These are phyloP conservation scores for Lomographa bimaculata DNA, from an alignment of 2,888 invertebrate species.

Conservation along the genomic window DNA sequence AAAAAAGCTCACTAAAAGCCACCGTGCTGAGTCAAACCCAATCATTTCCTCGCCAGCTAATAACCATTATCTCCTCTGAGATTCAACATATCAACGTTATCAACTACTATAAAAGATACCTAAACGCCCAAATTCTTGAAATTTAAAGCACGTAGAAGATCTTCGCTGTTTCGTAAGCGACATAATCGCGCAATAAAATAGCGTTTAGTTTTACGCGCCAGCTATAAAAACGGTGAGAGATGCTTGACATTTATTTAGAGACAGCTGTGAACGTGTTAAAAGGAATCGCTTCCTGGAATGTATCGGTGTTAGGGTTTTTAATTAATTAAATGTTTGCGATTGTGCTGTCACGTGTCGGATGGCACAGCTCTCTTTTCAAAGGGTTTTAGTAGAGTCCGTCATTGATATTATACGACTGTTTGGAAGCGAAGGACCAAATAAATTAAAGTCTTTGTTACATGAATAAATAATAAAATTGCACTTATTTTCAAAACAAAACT, in stretches of 20 bases:
- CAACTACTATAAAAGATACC: constrained; percentile 33
- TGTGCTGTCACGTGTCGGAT: too few species aligned
- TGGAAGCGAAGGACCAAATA: too few species aligned
- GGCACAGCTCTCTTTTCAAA: too few species aligned
- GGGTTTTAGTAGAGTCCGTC: too few species aligned
- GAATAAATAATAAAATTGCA: too few species aligned
- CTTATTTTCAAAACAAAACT: too few species aligned
- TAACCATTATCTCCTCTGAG: constrained; percentile 9
- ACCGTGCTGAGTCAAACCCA: too few species aligned
- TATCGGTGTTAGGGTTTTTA: not conserved
- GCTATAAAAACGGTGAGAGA: constrained; percentile 51
- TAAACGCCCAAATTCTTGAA: constrained; percentile 35
- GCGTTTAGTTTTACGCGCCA: constrained; percentile 48
- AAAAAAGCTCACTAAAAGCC: too few species aligned
- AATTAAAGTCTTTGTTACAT: too few species aligned
- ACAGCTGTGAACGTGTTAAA: constrained; percentile 15
- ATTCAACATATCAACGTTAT: constrained; percentile 8
- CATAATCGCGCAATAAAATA: constrained; percentile 58
- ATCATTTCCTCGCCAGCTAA: not conserved
- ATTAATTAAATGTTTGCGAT: not conserved
- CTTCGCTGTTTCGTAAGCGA: constrained; percentile 41
- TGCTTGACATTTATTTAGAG: constrained; percentile 58
- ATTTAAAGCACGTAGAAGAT: constrained; percentile 45
- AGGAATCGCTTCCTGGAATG: constrained; percentile 10
- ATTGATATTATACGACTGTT: too few species aligned